These are phyloP conservation scores for Mustelus asterias DNA, from an alignment of 2,113 vertebrate genomes.

Conservation along the genomic window DNA sequence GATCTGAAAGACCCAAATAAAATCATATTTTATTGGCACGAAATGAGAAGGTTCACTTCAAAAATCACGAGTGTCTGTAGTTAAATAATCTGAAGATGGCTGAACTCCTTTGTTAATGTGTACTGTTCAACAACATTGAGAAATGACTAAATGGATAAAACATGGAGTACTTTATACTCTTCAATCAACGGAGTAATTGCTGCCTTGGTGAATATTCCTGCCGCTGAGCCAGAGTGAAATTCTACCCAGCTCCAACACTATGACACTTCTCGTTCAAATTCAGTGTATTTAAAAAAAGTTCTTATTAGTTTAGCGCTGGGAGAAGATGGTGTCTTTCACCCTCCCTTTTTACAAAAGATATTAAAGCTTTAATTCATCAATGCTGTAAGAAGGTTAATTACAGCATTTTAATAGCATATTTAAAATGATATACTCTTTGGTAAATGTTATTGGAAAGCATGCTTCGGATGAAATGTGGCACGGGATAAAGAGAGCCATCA, in stretches of 20 bases:
- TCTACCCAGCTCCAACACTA: neutral
- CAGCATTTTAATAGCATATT: neutral
- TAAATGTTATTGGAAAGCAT: neutral
- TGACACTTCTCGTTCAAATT: neutral
- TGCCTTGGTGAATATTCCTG: neutral
- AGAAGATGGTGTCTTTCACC: neutral
- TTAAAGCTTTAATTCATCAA: neutral
- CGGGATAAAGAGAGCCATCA: neutral
- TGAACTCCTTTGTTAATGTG: neutral
- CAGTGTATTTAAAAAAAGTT: neutral
- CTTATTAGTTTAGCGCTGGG: neutral
- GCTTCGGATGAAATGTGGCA: neutral
- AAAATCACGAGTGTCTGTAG: neutral
- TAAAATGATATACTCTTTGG: neutral
- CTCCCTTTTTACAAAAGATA: neutral
- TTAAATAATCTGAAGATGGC: neutral
- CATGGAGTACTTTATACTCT: neutral
- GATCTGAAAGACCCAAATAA: neutral
- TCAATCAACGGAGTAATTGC: neutral
- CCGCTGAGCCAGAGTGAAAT: neutral
- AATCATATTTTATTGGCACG: neutral
- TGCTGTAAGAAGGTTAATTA: neutral
- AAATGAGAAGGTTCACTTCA: neutral
- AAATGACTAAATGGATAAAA: neutral
- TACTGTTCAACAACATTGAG: neutral